Conservation (phyloP, 2,113 vertebrate species). For the Brienomyrus brachyistius region DNA sequence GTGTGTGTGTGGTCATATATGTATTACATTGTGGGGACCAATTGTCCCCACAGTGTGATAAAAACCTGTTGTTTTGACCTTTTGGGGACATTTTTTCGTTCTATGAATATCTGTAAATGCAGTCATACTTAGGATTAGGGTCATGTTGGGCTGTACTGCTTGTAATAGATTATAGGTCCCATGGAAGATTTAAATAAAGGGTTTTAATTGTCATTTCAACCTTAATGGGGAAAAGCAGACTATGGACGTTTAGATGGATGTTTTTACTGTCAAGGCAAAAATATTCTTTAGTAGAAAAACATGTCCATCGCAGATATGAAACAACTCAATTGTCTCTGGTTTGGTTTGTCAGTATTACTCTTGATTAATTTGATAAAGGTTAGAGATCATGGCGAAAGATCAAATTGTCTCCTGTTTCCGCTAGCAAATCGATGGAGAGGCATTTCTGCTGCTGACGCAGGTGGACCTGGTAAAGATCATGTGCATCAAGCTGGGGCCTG, state of each 20-base stretch:
- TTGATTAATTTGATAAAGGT: neutral
- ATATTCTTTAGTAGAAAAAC: neutral
- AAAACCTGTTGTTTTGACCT: neutral
- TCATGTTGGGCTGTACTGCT: neutral
- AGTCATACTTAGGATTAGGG: neutral
- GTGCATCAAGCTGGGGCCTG: constrained; percentile 80
- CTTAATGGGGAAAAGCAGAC: neutral
- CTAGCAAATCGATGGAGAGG: constrained; percentile 82
- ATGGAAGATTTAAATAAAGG: neutral
- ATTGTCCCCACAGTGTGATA: neutral
- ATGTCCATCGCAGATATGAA: neutral
- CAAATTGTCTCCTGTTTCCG: neutral
- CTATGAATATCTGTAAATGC: neutral
- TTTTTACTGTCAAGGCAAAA: neutral
- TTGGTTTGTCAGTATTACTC: neutral
- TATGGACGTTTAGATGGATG: neutral
- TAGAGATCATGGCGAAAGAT: neutral
- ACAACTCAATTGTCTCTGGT: neutral
- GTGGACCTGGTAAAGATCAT: constrained; percentile 82
- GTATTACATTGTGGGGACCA: neutral
- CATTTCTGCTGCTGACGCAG: constrained; percentile 79
- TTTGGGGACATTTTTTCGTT: neutral
- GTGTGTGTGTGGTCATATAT: neutral
- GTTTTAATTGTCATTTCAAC: neutral
- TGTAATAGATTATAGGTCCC: neutral